Evolutionary conservation across 2,888 invertebrate species (phyloP).

Genomic region (Dorcus hopei): DNA sequence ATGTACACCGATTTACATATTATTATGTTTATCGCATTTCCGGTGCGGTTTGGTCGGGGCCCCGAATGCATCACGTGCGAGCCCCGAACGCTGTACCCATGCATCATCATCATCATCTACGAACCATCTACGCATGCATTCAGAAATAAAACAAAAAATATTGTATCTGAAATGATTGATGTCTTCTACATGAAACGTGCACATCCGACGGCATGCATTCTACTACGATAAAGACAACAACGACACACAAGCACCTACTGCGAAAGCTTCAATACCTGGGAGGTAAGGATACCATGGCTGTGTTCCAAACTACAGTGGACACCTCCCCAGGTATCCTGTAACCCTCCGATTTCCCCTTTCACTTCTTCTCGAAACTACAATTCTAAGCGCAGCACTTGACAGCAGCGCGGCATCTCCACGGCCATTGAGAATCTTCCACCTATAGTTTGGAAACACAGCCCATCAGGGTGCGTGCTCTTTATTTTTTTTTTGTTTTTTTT

Average conservation of each 20-base stretch:
- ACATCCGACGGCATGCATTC: not conserved
- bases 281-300: conserved; percentile 64
- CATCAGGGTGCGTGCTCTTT: conserved; percentile 42
- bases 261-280: conserved; percentile 52
- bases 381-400: conserved; percentile 33
- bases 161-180: not conserved
- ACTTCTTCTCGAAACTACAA: conserved; percentile 35
- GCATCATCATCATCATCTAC: no score
- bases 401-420: conserved; percentile 35
- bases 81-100: no score
- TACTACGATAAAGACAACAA: conserved; percentile 9
- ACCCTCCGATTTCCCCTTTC: conserved; percentile 40
- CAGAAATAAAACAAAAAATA: no score
- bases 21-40: no score
- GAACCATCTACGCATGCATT: no score
- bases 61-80: no score
- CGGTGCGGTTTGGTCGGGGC: no score
- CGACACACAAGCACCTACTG: conserved; percentile 19
- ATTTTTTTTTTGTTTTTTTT: conserved; percentile 9
- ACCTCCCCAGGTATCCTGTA: conserved; percentile 47
- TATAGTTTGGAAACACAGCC: conserved; percentile 53
- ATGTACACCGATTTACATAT: no score
- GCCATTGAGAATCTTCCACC: conserved; percentile 44
- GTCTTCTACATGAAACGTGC: not conserved
- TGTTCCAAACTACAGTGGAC: conserved; percentile 59